Percentiles rank a stretch among this genome's conserved stretches.
Evolutionary conservation across 2,888 invertebrate genomes (phyloP).

Genomic region (Dryobota labecula): DNA sequence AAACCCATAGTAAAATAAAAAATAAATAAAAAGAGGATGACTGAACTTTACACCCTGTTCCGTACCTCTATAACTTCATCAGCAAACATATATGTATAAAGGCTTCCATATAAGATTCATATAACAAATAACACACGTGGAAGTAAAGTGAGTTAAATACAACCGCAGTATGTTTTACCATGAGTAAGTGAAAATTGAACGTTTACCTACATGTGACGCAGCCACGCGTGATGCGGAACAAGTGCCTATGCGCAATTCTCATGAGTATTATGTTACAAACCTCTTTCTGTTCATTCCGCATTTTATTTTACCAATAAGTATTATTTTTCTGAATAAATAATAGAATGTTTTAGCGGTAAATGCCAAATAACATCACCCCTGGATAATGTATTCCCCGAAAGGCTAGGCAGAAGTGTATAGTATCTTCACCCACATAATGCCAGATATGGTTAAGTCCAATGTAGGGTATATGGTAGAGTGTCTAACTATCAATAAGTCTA

Average conservation of each 20-base stretch:
- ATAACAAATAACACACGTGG: background rate
- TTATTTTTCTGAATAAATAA: slow-evolving; percentile 9
- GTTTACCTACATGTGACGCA: slow-evolving; percentile 20
- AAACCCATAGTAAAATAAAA: no score
- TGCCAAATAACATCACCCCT: background rate
- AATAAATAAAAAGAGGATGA: no score
- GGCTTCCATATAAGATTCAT: background rate
- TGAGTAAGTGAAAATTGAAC: slow-evolving; percentile 28
- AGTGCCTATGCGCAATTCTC: slow-evolving; percentile 14
- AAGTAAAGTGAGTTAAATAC: slow-evolving; percentile 21
- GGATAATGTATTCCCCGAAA: no score
- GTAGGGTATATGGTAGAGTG: no score
- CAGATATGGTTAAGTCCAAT: background rate
- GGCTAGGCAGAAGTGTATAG: background rate
- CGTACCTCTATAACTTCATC: no score
- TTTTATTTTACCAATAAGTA: slow-evolving; percentile 17
- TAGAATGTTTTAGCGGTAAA: background rate
- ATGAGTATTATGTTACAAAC: slow-evolving; percentile 19
- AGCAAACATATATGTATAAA: background rate
- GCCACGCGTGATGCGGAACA: slow-evolving; percentile 11
- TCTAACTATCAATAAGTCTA: no score
- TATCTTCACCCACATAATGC: no score
- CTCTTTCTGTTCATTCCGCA: slow-evolving; percentile 15
- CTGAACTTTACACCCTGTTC: no score
- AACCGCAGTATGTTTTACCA: slow-evolving; percentile 11